Evolutionary conservation across 2,113 vertebrate genomes (phyloP).

Genomic region (Gadus macrocephalus): DNA sequence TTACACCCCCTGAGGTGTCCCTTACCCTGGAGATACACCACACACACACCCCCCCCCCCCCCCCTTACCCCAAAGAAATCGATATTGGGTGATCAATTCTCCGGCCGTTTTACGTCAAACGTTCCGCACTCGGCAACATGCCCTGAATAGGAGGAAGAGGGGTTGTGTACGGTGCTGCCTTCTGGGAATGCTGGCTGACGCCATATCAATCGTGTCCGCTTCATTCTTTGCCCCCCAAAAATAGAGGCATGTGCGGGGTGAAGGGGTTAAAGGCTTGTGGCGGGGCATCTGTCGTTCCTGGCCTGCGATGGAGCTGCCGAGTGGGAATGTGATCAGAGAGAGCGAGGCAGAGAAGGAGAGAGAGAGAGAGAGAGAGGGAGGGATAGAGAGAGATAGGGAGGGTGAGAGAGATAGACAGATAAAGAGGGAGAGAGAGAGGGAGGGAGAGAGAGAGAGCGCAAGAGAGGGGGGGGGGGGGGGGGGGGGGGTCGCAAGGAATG

Average conservation of each 20-base stretch:
- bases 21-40: too few species aligned
- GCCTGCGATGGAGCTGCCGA: conserved; percentile 53
- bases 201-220: conserved; percentile 56
- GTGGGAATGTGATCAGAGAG: conserved; percentile 58
- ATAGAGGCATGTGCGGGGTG: conserved; percentile 64
- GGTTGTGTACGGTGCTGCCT: conserved; percentile 18
- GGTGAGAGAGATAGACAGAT: not conserved
- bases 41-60: too few species aligned
- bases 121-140: not conserved
- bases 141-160: not conserved
- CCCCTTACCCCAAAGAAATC: too few species aligned
- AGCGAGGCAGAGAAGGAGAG: conserved; percentile 44
- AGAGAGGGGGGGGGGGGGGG: not conserved
- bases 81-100: too few species aligned
- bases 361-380: conserved; percentile 13
- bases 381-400: conserved; percentile 10
- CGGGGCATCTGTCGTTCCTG: conserved; percentile 69
- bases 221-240: conserved; percentile 65
- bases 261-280: conserved; percentile 67
- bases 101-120: too few species aligned
- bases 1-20: too few species aligned
- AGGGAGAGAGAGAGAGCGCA: conserved; percentile 19
- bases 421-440: not conserved
- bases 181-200: conserved; percentile 42
- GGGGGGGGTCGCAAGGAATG: conserved; percentile 27